Percentiles rank a stretch among this genome's conserved stretches.
Conservation (phyloP, 2,888 invertebrate genomes). For the Trilocha varians region DNA sequence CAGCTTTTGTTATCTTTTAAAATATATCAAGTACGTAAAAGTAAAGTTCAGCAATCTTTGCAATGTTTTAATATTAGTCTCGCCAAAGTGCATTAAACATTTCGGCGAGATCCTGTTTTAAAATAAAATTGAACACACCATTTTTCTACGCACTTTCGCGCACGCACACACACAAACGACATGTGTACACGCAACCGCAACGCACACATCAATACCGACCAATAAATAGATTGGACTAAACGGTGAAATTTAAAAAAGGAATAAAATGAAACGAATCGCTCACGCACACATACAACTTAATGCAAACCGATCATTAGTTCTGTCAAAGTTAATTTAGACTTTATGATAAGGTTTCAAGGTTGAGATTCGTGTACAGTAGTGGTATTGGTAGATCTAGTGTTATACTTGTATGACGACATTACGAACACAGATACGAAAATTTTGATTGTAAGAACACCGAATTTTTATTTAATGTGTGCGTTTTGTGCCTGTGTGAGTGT, state of each 20-base stretch:
- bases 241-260: slow-evolving; percentile 74
- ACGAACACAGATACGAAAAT: slow-evolving; percentile 39
- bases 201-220: slow-evolving; percentile 54
- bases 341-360: slow-evolving; percentile 20
- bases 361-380: slow-evolving; percentile 19
- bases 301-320: slow-evolving; percentile 66
- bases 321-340: slow-evolving; percentile 19
- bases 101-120: background rate
- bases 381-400: slow-evolving; percentile 55
- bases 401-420: slow-evolving; percentile 55
- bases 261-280: slow-evolving; percentile 66
- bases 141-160: slow-evolving; percentile 70
- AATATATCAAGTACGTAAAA: too few species aligned
- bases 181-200: slow-evolving; percentile 37
- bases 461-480: slow-evolving; percentile 45
- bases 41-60: background rate
- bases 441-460: slow-evolving; percentile 69
- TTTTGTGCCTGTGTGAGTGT: slow-evolving; percentile 25
- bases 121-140: slow-evolving; percentile 45
- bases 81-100: background rate
- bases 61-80: background rate
- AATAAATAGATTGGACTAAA: slow-evolving; percentile 74
- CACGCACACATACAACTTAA: slow-evolving; percentile 50
- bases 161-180: slow-evolving; percentile 27
- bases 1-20: too few species aligned